These are phyloP conservation scores for Lasius fuliginosus DNA, from an alignment of 2,888 invertebrate species.

Conservation along the genomic window DNA sequence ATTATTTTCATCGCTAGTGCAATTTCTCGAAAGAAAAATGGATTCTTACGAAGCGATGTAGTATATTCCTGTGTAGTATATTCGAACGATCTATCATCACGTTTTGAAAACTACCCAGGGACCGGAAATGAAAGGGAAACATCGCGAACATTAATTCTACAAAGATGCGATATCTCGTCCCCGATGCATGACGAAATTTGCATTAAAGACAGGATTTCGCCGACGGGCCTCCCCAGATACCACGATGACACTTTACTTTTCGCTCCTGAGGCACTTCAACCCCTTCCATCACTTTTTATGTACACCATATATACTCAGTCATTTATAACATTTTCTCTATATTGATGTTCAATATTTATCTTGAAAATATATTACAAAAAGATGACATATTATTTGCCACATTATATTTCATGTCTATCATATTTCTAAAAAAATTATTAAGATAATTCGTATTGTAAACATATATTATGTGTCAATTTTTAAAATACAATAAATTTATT, in stretches of 20 bases:
- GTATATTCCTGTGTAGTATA: conserved; percentile 26
- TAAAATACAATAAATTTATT: not conserved
- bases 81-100: conserved; percentile 72
- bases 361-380: conserved; percentile 19
- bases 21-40: not conserved
- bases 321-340: conserved; percentile 62
- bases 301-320: conserved; percentile 47
- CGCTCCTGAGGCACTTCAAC: conserved; percentile 51
- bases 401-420: not conserved
- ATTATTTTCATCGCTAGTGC: not conserved
- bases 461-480: not conserved
- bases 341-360: conserved; percentile 56
- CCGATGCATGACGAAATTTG: conserved; percentile 72
- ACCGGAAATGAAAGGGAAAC: conserved; percentile 79
- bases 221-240: not conserved
- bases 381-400: not conserved
- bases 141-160: conserved; percentile 75
- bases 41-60: not conserved
- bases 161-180: conserved; percentile 68
- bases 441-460: not conserved
- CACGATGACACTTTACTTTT: conserved; percentile 63
- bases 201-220: conserved; percentile 71
- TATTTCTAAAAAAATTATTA: not conserved
- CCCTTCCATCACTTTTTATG: conserved; percentile 16
- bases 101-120: conserved; percentile 62